Base-by-base conservation (phyloP, 1,140 invertebrate species). In the Reticulitermes speratus region DNA sequence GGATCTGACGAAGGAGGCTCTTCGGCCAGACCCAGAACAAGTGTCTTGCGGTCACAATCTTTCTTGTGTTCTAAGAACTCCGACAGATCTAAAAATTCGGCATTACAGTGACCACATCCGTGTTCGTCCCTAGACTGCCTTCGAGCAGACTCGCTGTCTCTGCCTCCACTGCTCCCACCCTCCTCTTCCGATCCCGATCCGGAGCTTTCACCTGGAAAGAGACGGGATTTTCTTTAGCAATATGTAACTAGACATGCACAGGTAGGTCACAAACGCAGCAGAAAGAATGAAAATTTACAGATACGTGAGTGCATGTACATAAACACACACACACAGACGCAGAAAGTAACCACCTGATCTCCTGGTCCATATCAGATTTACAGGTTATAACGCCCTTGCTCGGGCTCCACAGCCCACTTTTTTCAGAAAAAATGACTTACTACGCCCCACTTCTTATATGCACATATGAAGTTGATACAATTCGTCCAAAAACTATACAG, bases 191-290 rank as follows among this genome's bases (percentile, higher is more conserved):
- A 86, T 25, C 86, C 86, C 2, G 86, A 86, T 3, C 52, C 75
- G 82, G 86, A 86, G 52, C 86, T 86, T 38, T 86, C 86, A 1
- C 86, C 86, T 86, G 86, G 14, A 59, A 86, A 11, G 8, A 75
- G 21, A 65, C 16, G 16, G 7, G 19, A 65, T 19, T 48, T 65
- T 19, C 12, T 1, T 65, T n/a, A 65, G 1, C 16, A 65, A 65
- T 65, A 25, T 23, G 3, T 1, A 1, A 48, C 2, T 3, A 16
- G 45, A 9, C 14, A 48, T 9, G 9, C 45, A 48, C 45, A 16
- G 45, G 1, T 12, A 48, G 9, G 45, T 1, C 45, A 48, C 45
- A 48, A 48, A 9, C 7, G 45, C 45, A 16, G 7, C 14, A 48
- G 9, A 48, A 48, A 48, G 2, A 48, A 48, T 48, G 45, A 1